Evolutionary conservation across 2,113 vertebrate species (phyloP), one percentile per base, ranked within the genome.

Genomic region (Gorsachius goisagi): DNA sequence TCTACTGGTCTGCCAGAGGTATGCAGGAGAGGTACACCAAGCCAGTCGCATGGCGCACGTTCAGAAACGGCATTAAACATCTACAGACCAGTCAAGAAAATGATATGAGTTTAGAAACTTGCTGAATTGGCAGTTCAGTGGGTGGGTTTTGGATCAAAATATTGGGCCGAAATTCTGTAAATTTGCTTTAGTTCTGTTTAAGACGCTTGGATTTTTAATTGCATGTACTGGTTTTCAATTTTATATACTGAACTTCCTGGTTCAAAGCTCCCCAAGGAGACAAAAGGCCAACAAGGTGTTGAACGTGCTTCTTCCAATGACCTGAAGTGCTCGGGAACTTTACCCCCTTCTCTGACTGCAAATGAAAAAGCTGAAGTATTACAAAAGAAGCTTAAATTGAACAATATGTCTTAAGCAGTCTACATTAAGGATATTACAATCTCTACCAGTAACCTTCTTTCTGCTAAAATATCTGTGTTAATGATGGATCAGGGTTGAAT

Each of bases 381-480:
- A 13, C 26, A 64, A 52, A 77, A 71, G 16, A 52, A 67, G 13
- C 7, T 90, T 44, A n/a, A 71, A 28, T 27, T 76, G 35, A 84
- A 56, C 12, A 68, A 32, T 56, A n/a, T 30, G 18, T 62, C 39
- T 69, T 35, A 58, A 24, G 19, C 37, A 41, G 26, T 35, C 44
- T 63, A 45, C 33, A 28, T 68, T 78, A 62, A 79, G 45, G 18
- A 59, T 39, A 60, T 27, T 41, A 14, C 37, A 11, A 78, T 50
- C 23, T 75, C 27, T 41, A 37, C 27, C 60, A 84, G 16, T 45
- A 39, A 67, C 33, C 16, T 2, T 67, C 12, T 52, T 90, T 86
- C 84, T 95, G 69, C 37, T 94, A 91, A 95, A 95, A 89, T 91
- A 76, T 88, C 80, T 82, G n/a, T 78, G 27, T 79, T 95, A 79